Evolutionary conservation across 2,113 vertebrate genomes (phyloP).

Genomic region (Menidia beryllina): DNA sequence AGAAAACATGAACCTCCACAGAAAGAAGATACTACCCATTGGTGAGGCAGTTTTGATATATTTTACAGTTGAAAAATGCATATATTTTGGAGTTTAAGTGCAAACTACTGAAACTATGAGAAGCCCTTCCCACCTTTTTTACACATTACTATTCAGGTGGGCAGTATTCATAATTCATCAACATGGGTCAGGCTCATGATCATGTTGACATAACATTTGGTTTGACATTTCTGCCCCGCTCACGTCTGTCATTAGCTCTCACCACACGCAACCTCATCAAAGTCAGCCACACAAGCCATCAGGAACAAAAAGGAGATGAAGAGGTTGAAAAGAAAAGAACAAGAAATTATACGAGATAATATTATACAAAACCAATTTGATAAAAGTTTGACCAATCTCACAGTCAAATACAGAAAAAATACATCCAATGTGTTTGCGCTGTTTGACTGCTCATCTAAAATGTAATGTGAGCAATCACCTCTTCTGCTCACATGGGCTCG

Average conservation of each 20-base stretch:
- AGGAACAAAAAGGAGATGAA: background rate
- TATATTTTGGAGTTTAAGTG: slow-evolving; percentile 9
- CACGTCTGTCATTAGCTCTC: slow-evolving; percentile 76
- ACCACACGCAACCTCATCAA: slow-evolving; percentile 72
- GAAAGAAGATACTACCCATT: slow-evolving; percentile 39
- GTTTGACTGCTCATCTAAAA: too few relatives aligned
- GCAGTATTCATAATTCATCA: slow-evolving; percentile 76
- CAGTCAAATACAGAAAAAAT: background rate
- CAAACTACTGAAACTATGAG: slow-evolving; percentile 13
- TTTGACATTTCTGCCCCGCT: slow-evolving; percentile 78
- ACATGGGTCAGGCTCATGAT: slow-evolving; percentile 67
- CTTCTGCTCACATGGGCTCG: too few relatives aligned
- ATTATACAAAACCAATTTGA: slow-evolving; percentile 17
- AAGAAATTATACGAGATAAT: slow-evolving; percentile 10
- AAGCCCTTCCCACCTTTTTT: slow-evolving; percentile 15
- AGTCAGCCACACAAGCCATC: slow-evolving; percentile 42
- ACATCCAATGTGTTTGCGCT: too few relatives aligned
- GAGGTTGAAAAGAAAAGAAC: background rate
- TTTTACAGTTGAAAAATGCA: slow-evolving; percentile 3
- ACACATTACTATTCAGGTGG: slow-evolving; percentile 65
- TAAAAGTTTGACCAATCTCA: background rate
- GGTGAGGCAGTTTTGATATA: slow-evolving; percentile 22
- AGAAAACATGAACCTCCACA: slow-evolving; percentile 22
- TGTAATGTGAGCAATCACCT: too few relatives aligned
- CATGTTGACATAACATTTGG: slow-evolving; percentile 82